phyloP scores from a whole-genome alignment of 2,113 vertebrate genomes.

The Oryzias javanicus region DNA sequence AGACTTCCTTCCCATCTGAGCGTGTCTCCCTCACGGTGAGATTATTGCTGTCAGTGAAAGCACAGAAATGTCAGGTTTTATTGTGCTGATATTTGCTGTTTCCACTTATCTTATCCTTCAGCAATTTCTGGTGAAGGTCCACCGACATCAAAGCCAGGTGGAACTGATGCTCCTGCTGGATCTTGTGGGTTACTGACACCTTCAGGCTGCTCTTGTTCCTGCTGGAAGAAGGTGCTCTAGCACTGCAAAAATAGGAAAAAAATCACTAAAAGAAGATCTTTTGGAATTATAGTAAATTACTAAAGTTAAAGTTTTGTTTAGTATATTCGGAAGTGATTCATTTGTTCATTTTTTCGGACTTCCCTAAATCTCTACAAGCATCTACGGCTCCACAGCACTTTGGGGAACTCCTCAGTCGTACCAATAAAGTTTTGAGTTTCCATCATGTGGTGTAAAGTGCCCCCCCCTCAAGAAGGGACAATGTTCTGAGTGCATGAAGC shows the following conservation, averaged over 20 bases:
- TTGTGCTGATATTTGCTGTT: conserved; percentile 16
- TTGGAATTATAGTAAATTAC: not conserved
- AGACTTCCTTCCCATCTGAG: conserved; percentile 3
- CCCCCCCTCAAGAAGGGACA: conserved; percentile 4
- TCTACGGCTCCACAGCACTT: conserved; percentile 8
- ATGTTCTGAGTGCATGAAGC: not conserved
- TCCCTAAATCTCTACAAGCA: no score
- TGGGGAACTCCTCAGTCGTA: not conserved
- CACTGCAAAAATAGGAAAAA: not conserved
- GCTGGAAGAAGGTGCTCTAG: not conserved
- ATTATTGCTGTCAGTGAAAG: conserved; percentile 20
- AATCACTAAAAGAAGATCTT: not conserved
- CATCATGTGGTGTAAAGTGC: not conserved
- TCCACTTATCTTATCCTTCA: not conserved
- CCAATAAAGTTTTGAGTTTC: not conserved
- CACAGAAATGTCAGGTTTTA: conserved; percentile 3
- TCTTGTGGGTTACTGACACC: conserved; percentile 11
- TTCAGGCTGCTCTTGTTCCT: not conserved
- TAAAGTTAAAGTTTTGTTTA: no score
- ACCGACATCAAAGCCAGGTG: conserved; percentile 5
- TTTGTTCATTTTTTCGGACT: no score
- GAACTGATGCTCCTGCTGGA: not conserved
- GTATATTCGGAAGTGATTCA: not conserved
- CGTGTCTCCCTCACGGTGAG: conserved; percentile 5
- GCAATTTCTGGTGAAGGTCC: not conserved